Percentiles rank a stretch among this genome's conserved stretches.
Conservation (phyloP, 2,797 vertebrate genomes). For the Ctenochaetus hawaiiensis region DNA sequence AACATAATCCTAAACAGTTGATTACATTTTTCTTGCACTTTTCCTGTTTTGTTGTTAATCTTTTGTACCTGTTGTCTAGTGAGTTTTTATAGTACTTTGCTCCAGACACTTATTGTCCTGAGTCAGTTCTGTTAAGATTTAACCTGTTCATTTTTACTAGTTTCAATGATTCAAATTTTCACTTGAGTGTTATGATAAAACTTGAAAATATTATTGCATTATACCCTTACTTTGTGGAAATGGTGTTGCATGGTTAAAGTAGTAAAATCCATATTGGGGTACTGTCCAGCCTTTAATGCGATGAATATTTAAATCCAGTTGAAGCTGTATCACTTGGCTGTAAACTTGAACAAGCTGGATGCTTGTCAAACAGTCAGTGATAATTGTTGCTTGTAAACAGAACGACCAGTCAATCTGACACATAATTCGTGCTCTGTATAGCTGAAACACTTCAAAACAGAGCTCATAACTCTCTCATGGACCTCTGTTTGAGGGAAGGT, state of each 20-base stretch:
- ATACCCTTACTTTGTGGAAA: not conserved
- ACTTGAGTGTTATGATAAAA: not conserved
- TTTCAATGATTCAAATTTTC: not conserved
- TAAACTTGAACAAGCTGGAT: not conserved
- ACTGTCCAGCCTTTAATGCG: not conserved
- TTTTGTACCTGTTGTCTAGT: not conserved
- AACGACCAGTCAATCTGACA: not conserved
- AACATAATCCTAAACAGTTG: not conserved
- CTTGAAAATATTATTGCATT: not conserved
- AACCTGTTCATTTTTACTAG: not conserved
- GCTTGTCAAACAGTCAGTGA: not conserved
- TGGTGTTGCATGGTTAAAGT: not conserved
- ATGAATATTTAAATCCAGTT: not conserved
- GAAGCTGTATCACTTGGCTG: not conserved
- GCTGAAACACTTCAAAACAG: not conserved
- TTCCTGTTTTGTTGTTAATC: not conserved
- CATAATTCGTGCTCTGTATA: not conserved
- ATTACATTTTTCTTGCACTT: not conserved
- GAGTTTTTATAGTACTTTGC: not conserved
- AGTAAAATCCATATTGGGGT: not conserved
- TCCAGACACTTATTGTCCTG: not conserved
- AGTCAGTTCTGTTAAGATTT: not conserved
- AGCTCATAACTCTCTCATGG: not conserved
- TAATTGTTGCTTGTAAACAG: not conserved
- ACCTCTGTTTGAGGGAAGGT: not conserved